phyloP scores from a whole-genome alignment of 1,140 invertebrate species.

The Drosophila aff. region DNA sequence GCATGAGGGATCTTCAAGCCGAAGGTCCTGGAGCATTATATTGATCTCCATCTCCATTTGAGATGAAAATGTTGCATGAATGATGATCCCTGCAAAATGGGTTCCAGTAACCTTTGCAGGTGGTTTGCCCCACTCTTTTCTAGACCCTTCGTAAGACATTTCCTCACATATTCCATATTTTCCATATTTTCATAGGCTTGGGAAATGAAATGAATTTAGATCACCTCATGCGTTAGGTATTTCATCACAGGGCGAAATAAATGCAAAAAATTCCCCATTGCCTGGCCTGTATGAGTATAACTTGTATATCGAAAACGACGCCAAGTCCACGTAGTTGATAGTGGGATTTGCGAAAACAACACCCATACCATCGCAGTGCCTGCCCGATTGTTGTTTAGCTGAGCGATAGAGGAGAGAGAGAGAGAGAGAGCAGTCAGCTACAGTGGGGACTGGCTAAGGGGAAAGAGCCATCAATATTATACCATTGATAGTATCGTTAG shows the following conservation, averaged over 20 bases:
- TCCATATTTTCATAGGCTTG: not conserved
- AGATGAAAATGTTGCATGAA: slow-evolving; percentile 1
- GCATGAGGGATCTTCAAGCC: slow-evolving; percentile 16
- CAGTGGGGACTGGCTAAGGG: slow-evolving; percentile 8
- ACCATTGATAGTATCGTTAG: not conserved
- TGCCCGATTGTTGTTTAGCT: not conserved
- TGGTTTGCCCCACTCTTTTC: no score
- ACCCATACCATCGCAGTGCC: not conserved
- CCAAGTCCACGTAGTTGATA: slow-evolving; percentile 40
- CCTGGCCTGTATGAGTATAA: not conserved
- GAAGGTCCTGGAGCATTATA: slow-evolving; percentile 19
- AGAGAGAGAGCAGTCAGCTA: slow-evolving; percentile 5
- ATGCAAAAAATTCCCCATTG: slow-evolving; percentile 7
- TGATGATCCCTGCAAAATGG: slow-evolving; percentile 12
- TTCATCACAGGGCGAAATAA: slow-evolving; percentile 58
- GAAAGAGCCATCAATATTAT: not conserved
- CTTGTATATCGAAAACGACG: slow-evolving; percentile 29
- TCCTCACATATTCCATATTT: not conserved
- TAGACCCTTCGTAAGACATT: not conserved
- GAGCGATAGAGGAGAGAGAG: not conserved
- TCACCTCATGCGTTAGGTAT: slow-evolving; percentile 12
- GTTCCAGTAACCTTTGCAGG: not conserved
- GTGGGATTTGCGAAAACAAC: slow-evolving; percentile 17
- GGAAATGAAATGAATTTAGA: slow-evolving; percentile 17
- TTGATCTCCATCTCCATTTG: not conserved